Percentiles rank a stretch among this genome's conserved stretches.
phyloP scores from a whole-genome alignment of 1,140 invertebrate species.

The Condylostylus longicornis region DNA sequence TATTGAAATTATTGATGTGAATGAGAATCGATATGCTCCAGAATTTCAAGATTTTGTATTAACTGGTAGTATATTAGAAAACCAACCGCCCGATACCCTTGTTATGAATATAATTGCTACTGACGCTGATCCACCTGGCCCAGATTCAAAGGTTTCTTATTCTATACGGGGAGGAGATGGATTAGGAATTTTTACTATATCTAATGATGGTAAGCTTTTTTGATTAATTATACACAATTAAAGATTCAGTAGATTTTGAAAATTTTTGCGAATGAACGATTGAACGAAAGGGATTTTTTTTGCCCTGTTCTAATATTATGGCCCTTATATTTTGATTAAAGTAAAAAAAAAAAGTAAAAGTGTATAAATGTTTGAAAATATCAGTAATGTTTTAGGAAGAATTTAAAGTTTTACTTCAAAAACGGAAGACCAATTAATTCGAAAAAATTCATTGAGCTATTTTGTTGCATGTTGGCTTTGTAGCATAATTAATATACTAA shows the following conservation, averaged over 20 bases:
- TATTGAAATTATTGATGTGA: slow-evolving; percentile 83
- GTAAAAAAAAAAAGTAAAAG: too few relatives aligned
- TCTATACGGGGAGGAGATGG: slow-evolving; percentile 78
- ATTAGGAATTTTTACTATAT: slow-evolving; percentile 78
- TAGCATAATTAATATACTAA: too few relatives aligned
- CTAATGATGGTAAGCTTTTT: slow-evolving; percentile 60
- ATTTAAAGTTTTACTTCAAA: too few relatives aligned
- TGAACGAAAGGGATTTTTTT: too few relatives aligned
- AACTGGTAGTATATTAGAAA: slow-evolving; percentile 54
- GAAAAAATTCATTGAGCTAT: too few relatives aligned
- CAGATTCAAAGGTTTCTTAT: slow-evolving; percentile 69
- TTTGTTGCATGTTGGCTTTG: too few relatives aligned
- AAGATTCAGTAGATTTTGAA: background rate
- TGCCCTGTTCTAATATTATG: too few relatives aligned
- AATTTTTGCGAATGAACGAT: too few relatives aligned
- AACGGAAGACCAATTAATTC: too few relatives aligned
- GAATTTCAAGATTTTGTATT: slow-evolving; percentile 69
- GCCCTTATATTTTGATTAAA: too few relatives aligned
- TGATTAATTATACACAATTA: background rate
- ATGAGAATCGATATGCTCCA: slow-evolving; percentile 77
- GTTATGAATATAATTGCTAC: slow-evolving; percentile 63
- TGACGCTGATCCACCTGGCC: slow-evolving; percentile 61
- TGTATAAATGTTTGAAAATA: too few relatives aligned
- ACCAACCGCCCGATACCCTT: slow-evolving; percentile 52
- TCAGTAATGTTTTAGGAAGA: too few relatives aligned